Evolutionary conservation across 2,797 vertebrate genomes (phyloP).

Genomic region (Ateles fusciceps): DNA sequence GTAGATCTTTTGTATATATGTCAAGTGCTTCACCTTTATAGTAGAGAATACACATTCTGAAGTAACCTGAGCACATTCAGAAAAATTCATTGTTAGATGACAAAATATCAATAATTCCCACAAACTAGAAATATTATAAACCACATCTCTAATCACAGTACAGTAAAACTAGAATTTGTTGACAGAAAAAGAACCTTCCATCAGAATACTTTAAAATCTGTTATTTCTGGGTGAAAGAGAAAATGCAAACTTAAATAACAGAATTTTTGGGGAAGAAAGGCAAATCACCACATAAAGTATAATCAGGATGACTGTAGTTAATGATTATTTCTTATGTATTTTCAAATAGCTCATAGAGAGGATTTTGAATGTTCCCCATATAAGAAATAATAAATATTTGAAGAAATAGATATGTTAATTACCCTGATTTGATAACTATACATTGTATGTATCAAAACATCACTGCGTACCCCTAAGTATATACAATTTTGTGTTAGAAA

Average conservation of each 20-base stretch:
- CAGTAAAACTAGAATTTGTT: slow-evolving; percentile 6
- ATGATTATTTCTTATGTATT: background rate
- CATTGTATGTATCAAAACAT: background rate
- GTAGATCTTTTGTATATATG: background rate
- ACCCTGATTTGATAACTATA: background rate
- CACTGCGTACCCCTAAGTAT: background rate
- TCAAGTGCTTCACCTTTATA: background rate
- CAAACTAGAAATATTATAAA: slow-evolving; percentile 7
- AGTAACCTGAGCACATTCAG: background rate
- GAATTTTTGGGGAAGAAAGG: background rate
- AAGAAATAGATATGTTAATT: background rate
- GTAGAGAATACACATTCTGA: background rate
- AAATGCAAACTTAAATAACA: background rate
- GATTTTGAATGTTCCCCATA: background rate
- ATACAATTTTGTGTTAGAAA: background rate
- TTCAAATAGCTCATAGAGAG: background rate
- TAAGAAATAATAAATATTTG: background rate
- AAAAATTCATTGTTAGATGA: background rate
- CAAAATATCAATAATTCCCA: background rate
- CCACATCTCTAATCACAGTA: background rate
- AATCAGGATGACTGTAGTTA: background rate
- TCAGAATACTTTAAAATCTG: background rate
- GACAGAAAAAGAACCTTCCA: background rate
- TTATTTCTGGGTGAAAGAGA: background rate
- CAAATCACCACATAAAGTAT: background rate